These are phyloP conservation scores for Timema podura DNA, from an alignment of 2,888 invertebrate species.

Conservation along the genomic window DNA sequence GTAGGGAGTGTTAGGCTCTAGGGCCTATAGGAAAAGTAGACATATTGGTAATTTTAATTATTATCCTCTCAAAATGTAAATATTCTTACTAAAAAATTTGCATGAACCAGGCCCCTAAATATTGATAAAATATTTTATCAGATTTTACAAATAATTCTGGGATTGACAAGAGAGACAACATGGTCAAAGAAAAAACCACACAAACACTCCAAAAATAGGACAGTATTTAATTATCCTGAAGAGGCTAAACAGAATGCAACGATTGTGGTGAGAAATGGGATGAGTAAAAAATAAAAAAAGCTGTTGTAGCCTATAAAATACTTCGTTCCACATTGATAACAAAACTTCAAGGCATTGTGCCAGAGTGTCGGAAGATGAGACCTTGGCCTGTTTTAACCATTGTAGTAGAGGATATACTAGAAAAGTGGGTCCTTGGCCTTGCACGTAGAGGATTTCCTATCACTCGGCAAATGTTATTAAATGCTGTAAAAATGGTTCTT, in stretches of 20 bases:
- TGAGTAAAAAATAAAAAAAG: constrained; percentile 14
- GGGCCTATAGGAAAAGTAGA: too few species aligned
- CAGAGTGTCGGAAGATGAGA: too few species aligned
- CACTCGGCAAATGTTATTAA: not conserved
- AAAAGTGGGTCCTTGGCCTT: constrained; percentile 3
- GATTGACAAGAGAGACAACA: too few species aligned
- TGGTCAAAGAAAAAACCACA: too few species aligned
- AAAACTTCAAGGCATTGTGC: constrained; percentile 1
- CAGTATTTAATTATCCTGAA: constrained; percentile 2
- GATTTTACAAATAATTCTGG: too few species aligned
- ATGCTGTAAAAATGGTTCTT: constrained; percentile 2
- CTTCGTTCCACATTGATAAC: constrained; percentile 2
- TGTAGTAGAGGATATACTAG: not conserved
- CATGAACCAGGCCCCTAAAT: too few species aligned
- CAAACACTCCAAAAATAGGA: too few species aligned
- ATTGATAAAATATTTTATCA: too few species aligned
- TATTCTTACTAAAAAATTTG: too few species aligned
- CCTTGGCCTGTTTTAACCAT: not conserved
- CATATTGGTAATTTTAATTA: too few species aligned
- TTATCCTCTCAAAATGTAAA: too few species aligned
- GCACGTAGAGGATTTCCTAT: constrained; percentile 10
- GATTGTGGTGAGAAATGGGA: not conserved
- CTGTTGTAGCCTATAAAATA: not conserved
- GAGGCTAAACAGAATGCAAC: not conserved
- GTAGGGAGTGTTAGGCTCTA: too few species aligned